Conservation (phyloP, 2,888 invertebrate species). For the Drosophila engyochracea region DNA sequence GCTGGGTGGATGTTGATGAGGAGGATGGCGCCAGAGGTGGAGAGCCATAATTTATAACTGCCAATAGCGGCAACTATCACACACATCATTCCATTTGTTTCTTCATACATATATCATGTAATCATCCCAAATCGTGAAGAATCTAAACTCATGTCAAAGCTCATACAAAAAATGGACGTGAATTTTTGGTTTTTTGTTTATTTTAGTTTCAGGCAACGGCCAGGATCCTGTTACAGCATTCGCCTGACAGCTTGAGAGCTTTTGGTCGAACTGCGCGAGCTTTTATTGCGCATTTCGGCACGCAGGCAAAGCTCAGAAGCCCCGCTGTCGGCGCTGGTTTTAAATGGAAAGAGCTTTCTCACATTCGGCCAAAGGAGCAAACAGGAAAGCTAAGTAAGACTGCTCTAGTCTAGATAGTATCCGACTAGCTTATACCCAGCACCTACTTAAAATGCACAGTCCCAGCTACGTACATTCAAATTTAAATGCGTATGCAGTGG, state of each 20-base stretch:
- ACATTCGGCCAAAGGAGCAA: background rate
- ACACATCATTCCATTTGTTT: background rate
- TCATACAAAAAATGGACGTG: background rate
- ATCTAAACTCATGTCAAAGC: slow-evolving; percentile 8
- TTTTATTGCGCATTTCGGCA: slow-evolving; percentile 10
- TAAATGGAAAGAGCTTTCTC: slow-evolving; percentile 37
- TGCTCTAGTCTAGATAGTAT: background rate
- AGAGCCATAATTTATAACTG: slow-evolving; percentile 1
- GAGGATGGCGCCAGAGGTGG: slow-evolving; percentile 63
- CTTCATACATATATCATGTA: slow-evolving; percentile 1
- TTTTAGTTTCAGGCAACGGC: background rate
- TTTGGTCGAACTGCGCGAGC: slow-evolving; percentile 3
- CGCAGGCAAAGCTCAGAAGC: slow-evolving; percentile 42
- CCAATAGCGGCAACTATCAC: background rate
- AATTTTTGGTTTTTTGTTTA: background rate
- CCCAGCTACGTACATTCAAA: background rate
- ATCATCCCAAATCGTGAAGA: background rate
- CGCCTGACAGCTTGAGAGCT: slow-evolving; percentile 16
- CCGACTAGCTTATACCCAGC: background rate
- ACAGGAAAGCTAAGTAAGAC: background rate
- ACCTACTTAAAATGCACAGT: background rate
- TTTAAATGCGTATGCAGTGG: background rate
- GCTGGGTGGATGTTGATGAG: slow-evolving; percentile 66
- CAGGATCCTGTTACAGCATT: slow-evolving; percentile 16
- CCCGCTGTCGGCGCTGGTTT: slow-evolving; percentile 55